These are phyloP conservation scores for Oplegnathus fasciatus DNA, from an alignment of 2,113 vertebrate genomes.

Conservation along the genomic window DNA sequence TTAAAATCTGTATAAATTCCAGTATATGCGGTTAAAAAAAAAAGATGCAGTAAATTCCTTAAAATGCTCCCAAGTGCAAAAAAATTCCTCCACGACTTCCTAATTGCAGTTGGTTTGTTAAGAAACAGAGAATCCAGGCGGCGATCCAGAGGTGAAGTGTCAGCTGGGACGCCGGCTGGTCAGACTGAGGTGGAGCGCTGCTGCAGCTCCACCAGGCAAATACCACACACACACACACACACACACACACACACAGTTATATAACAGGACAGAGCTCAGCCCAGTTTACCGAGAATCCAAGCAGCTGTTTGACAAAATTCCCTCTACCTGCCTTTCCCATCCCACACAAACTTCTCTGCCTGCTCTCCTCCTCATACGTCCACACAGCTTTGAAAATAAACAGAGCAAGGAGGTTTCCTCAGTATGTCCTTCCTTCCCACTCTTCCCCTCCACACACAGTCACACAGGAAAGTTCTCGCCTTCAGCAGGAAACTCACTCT, in stretches of 20 bases:
- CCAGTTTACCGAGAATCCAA: conserved; percentile 51
- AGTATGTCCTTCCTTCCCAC: conserved; percentile 56
- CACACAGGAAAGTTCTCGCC: conserved; percentile 40
- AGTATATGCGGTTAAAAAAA: neutral
- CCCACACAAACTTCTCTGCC: conserved; percentile 21
- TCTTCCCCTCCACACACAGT: neutral
- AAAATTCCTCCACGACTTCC: conserved; percentile 39
- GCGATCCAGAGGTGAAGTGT: conserved; percentile 64
- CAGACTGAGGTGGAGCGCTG: conserved; percentile 70
- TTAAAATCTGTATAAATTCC: conserved; percentile 19
- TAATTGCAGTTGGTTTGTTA: conserved; percentile 36
- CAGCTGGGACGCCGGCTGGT: conserved; percentile 60
- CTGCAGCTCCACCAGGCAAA: conserved; percentile 55
- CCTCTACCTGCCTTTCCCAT: conserved; percentile 60
- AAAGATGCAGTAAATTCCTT: conserved; percentile 44
- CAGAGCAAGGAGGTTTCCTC: conserved; percentile 61
- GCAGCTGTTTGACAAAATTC: conserved; percentile 62
- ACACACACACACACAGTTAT: conserved; percentile 46
- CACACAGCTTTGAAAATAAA: conserved; percentile 67
- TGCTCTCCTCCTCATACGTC: conserved; percentile 9
- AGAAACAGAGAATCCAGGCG: conserved; percentile 38
- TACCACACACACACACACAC: conserved; percentile 35
- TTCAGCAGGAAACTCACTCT: conserved; percentile 50
- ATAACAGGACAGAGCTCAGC: conserved; percentile 67
- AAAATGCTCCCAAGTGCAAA: conserved; percentile 37